Evolutionary conservation across 2,113 vertebrate species (phyloP).

Genomic region (Zeus faber): DNA sequence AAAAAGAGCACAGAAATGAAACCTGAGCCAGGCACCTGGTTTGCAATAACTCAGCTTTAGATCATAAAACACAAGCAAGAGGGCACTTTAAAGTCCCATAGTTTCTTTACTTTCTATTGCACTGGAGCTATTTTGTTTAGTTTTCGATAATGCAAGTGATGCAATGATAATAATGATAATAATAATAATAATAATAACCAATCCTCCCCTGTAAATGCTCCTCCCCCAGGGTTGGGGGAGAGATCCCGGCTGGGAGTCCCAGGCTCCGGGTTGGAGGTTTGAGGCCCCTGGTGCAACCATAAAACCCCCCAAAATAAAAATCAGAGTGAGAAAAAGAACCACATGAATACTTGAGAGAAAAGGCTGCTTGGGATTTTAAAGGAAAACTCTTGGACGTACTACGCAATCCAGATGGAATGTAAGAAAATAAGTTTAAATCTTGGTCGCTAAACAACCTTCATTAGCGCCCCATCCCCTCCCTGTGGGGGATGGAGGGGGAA

Average conservation of each 20-base stretch:
- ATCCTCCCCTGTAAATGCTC: too few species aligned
- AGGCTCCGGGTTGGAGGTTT: too few species aligned
- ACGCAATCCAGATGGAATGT: constrained; percentile 34
- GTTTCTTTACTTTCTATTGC: constrained; percentile 11
- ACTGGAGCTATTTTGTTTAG: not conserved
- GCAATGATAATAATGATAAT: too few species aligned
- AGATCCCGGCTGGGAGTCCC: too few species aligned
- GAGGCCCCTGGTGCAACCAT: too few species aligned
- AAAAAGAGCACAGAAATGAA: constrained; percentile 20
- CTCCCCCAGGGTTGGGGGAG: too few species aligned
- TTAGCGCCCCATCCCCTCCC: constrained; percentile 39
- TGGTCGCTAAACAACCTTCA: constrained; percentile 37
- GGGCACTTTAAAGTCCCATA: not conserved
- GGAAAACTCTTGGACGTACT: constrained; percentile 22
- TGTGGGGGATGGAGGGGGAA: constrained; percentile 30
- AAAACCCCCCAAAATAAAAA: too few species aligned
- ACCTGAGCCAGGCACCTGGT: constrained; percentile 26
- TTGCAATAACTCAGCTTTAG: constrained; percentile 23
- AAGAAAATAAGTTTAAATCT: constrained; percentile 22
- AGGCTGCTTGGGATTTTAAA: constrained; percentile 29
- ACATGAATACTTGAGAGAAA: constrained; percentile 31
- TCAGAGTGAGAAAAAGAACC: constrained; percentile 20
- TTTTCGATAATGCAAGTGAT: too few species aligned
- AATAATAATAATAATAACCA: too few species aligned
- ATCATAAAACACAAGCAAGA: constrained; percentile 16